These are phyloP conservation scores for Melieria omissa DNA, from an alignment of 2,888 invertebrate genomes.

Conservation along the genomic window DNA sequence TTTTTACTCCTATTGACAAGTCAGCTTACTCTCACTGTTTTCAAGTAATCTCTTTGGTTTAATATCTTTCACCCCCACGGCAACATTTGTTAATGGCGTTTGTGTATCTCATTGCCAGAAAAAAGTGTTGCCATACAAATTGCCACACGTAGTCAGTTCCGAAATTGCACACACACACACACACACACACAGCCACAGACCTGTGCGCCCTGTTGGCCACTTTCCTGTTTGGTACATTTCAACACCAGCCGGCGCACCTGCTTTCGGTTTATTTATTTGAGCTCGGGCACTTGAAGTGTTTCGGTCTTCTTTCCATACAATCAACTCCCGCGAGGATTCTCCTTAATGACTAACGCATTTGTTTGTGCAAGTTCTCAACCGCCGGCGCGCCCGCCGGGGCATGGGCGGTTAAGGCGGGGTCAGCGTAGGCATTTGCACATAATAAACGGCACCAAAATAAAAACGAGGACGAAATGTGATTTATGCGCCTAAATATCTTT, in stretches of 20 bases:
- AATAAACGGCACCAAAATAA: not conserved
- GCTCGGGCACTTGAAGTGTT: not conserved
- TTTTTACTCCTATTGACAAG: no score
- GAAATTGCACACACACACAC: not conserved
- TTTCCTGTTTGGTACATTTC: not conserved
- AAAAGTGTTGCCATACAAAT: slow-evolving; percentile 1
- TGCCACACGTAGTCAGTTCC: slow-evolving; percentile 11
- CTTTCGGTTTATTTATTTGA: not conserved
- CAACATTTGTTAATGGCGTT: not conserved
- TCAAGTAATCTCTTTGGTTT: no score
- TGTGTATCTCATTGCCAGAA: not conserved
- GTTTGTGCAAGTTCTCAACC: not conserved
- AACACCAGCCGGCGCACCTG: not conserved
- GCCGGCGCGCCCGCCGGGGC: not conserved
- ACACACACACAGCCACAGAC: no score
- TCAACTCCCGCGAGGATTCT: no score
- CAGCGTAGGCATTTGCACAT: slow-evolving; percentile 8
- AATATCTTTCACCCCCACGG: no score
- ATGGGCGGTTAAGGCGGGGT: not conserved
- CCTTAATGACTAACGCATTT: not conserved
- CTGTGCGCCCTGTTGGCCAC: not conserved
- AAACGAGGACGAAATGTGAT: not conserved
- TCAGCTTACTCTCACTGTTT: no score
- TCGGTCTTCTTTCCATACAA: no score
- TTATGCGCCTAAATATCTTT: not conserved